Evolutionary conservation across 64 coral and sea anemone species (phyloP).

Genomic region (Montipora cactus): DNA sequence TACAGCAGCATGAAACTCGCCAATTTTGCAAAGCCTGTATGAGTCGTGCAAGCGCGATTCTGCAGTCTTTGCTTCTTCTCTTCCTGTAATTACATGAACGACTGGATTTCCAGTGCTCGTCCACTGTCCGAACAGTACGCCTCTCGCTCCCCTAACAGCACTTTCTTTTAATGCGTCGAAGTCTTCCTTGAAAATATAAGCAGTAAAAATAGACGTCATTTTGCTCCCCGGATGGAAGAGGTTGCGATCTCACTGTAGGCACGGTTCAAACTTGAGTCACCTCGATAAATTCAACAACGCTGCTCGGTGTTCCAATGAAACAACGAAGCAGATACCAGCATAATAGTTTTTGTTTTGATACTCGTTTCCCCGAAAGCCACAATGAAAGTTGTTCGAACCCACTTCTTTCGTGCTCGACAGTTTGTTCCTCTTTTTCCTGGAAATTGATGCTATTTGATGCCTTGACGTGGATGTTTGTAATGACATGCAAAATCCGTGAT

Average conservation of each 20-base stretch:
- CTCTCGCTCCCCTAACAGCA: neutral
- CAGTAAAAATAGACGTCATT: neutral
- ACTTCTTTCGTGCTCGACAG: neutral
- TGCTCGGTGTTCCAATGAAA: no score
- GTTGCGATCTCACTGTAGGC: no score
- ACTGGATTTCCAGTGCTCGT: slow-evolving; percentile 54
- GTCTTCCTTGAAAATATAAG: slow-evolving; percentile 30
- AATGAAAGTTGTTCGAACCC: no score
- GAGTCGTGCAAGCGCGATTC: neutral
- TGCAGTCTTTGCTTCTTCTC: neutral
- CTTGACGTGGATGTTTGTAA: neutral
- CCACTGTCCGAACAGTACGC: neutral
- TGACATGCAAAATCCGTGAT: slow-evolving; percentile 16
- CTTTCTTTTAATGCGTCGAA: neutral
- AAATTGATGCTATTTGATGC: neutral
- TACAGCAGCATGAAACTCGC: neutral
- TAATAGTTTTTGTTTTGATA: neutral
- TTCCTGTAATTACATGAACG: neutral
- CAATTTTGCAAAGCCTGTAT: slow-evolving; percentile 11
- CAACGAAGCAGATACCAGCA: no score
- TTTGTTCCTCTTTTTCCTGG: slow-evolving; percentile 33
- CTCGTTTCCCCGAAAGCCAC: neutral
- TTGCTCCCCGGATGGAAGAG: neutral
- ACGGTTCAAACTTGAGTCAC: no score
- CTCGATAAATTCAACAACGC: no score